Evolutionary conservation across 2,888 invertebrate species (phyloP).

Genomic region (Latrodectus hesperus): DNA sequence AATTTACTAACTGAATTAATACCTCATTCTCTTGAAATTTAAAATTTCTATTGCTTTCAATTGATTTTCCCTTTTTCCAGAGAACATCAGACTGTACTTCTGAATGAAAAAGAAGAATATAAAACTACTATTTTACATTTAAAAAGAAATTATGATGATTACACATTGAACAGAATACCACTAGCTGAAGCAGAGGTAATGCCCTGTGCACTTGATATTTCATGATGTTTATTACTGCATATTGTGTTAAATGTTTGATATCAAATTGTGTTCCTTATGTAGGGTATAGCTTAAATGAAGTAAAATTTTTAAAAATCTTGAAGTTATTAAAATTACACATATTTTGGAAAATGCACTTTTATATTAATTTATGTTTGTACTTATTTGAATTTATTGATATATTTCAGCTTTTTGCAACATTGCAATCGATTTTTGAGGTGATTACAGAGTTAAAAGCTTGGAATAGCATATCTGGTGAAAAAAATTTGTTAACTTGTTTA

Average conservation of each 20-base stretch:
- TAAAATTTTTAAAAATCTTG: neutral
- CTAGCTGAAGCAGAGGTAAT: slow-evolving; percentile 33
- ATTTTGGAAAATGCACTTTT: neutral
- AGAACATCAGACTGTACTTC: slow-evolving; percentile 13
- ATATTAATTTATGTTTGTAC: neutral
- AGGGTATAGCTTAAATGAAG: neutral
- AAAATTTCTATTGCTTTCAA: neutral
- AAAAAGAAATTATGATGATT: slow-evolving; percentile 23
- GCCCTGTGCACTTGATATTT: no score
- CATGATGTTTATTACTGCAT: no score
- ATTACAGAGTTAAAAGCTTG: slow-evolving; percentile 14
- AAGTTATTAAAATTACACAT: neutral
- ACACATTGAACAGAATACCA: slow-evolving; percentile 16
- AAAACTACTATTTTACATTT: slow-evolving; percentile 5
- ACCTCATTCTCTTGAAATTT: neutral
- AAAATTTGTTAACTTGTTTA: neutral
- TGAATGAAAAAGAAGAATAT: slow-evolving; percentile 10
- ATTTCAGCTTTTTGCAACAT: slow-evolving; percentile 8
- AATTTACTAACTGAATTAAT: neutral
- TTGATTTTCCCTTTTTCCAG: slow-evolving; percentile 1
- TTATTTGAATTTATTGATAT: slow-evolving; percentile 2
- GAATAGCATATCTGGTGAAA: neutral
- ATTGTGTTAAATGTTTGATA: no score
- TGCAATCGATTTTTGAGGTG: neutral
- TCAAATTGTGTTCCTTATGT: no score